These are phyloP conservation scores for Bombyx mori DNA, from an alignment of 1,140 invertebrate species.

Conservation along the genomic window DNA sequence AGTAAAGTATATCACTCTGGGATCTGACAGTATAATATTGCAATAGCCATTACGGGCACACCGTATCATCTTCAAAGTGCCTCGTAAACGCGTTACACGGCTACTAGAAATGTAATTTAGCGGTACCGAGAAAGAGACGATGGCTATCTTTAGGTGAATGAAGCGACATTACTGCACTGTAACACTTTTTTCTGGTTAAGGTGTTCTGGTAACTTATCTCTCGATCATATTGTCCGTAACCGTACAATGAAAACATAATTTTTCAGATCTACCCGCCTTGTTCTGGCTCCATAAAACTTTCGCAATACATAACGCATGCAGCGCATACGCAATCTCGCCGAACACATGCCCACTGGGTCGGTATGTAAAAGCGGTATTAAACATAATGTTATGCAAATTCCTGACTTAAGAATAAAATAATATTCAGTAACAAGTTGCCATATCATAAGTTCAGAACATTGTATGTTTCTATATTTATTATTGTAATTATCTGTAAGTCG, in stretches of 20 bases:
- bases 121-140: slow-evolving; percentile 62
- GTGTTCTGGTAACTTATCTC: slow-evolving; percentile 53
- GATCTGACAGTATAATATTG: slow-evolving; percentile 62
- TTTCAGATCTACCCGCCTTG: slow-evolving; percentile 24
- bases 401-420: too few species aligned
- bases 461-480: too few species aligned
- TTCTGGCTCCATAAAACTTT: slow-evolving; percentile 27
- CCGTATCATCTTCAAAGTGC: slow-evolving; percentile 59
- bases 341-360: background rate
- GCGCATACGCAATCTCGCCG: slow-evolving; percentile 11
- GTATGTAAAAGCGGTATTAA: background rate
- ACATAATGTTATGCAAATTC: background rate
- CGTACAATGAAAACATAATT: slow-evolving; percentile 26
- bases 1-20: slow-evolving; percentile 28
- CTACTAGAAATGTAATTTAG: slow-evolving; percentile 68
- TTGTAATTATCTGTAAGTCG: too few species aligned
- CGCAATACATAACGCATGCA: slow-evolving; percentile 21
- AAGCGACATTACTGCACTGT: slow-evolving; percentile 41
- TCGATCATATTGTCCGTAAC: slow-evolving; percentile 27
- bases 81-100: slow-evolving; percentile 64
- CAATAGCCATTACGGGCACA: slow-evolving; percentile 61
- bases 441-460: too few species aligned
- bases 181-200: slow-evolving; percentile 52
- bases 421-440: too few species aligned
- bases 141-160: slow-evolving; percentile 59